Evolutionary conservation across 2,797 vertebrate species (phyloP).

Genomic region (Anolis apletophallus): DNA sequence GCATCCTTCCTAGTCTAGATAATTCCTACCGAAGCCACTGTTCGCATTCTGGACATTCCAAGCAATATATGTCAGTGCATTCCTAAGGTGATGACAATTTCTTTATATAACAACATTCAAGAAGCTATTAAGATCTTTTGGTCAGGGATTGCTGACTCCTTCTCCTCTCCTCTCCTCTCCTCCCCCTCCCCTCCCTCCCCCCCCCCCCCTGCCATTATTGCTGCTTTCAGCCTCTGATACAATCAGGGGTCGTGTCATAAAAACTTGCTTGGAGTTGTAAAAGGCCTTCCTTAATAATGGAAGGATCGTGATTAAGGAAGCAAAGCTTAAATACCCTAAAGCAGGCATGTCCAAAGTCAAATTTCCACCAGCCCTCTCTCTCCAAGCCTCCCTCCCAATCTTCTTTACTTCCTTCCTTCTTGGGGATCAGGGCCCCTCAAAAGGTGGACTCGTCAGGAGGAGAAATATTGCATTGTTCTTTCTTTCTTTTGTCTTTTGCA

Average conservation of each 20-base stretch:
- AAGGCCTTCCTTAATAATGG: not conserved
- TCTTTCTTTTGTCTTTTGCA: too few species aligned
- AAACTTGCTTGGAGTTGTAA: not conserved
- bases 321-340: not conserved
- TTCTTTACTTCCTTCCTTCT: too few species aligned
- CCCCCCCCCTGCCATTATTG: too few species aligned
- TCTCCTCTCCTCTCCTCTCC: too few species aligned
- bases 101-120: not conserved
- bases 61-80: not conserved
- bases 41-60: not conserved
- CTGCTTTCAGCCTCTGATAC: not conserved
- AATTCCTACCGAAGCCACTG: not conserved
- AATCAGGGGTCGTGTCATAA: not conserved
- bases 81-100: not conserved
- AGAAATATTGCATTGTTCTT: too few species aligned
- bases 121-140: not conserved
- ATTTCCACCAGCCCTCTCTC: too few species aligned
- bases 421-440: too few species aligned
- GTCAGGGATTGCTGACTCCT: not conserved
- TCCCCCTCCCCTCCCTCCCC: too few species aligned
- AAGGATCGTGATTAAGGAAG: not conserved
- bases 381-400: too few species aligned
- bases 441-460: too few species aligned
- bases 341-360: too few species aligned
- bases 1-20: not conserved